Percentiles rank a stretch among this genome's conserved stretches.
Conservation (phyloP, 2,888 invertebrate species). For the Meta bourneti region DNA sequence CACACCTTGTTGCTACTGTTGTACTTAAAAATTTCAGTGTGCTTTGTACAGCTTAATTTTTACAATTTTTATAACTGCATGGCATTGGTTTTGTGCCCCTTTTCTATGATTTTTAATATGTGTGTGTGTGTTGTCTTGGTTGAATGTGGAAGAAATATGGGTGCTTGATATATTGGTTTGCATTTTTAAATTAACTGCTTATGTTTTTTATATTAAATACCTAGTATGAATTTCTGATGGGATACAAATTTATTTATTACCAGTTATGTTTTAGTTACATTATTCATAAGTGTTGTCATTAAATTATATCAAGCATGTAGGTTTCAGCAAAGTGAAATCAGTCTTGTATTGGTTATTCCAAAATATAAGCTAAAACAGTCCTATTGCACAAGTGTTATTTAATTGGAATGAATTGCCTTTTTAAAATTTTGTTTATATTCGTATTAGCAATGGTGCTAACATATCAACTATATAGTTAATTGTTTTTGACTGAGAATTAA, state of each 20-base stretch:
- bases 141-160: conserved; percentile 44
- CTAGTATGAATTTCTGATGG: not conserved
- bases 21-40: conserved; percentile 74
- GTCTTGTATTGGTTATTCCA: too few species aligned
- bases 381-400: too few species aligned
- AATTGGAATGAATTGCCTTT: too few species aligned
- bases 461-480: too few species aligned
- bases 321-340: too few species aligned
- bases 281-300: not conserved
- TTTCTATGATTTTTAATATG: conserved; percentile 64
- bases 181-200: not conserved
- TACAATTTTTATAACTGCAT: conserved; percentile 60
- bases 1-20: conserved; percentile 71
- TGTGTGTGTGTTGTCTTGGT: conserved; percentile 30
- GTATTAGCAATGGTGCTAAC: too few species aligned
- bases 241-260: not conserved
- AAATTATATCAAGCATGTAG: not conserved
- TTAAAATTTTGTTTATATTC: too few species aligned
- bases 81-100: conserved; percentile 64
- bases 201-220: not conserved
- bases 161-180: conserved; percentile 61
- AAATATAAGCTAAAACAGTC: too few species aligned
- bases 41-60: conserved; percentile 74
- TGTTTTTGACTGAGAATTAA: too few species aligned
- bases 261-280: not conserved